Evolutionary conservation across 2,797 vertebrate species (phyloP), one percentile per base, ranked within the genome.

Genomic region (Amniataba percoides): DNA sequence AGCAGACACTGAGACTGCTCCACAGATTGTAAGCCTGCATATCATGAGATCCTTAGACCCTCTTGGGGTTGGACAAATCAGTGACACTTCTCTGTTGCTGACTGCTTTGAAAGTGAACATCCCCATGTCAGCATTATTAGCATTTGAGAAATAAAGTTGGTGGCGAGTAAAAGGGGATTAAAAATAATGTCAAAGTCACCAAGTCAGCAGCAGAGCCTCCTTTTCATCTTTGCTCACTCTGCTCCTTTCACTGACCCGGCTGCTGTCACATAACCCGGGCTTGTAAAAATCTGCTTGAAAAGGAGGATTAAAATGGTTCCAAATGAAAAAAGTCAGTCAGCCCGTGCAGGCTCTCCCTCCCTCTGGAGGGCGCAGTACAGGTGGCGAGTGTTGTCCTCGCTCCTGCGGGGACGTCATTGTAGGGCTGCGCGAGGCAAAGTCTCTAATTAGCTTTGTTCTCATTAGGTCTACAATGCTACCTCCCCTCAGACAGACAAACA

Each of bases 371-470:
- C 59, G 71, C 67, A 42, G 78, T 60, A 77, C 74, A 82, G 86
- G 88, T 91, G 83, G 83, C 62, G 68, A 79, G 82, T 77, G 75
- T 78, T 87, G 80, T 89, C 62, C 59, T 23, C 55, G 48, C 46
- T 89, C 86, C 89, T 83, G 70, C 5, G 79, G 81, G 89, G 84
- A 77, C 15, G 21, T 76, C 71, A 61, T 42, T 13, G 69, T 74
- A 39, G 63, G 85, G 82, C 58, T 78, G 84, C 67, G 74, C 31
- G 57, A 77, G 82, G 78, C 85, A 85, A 88, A 87, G 82, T 81
- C 69, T 88, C 88, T 93, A 91, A 92, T 94, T 93, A 93, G 90
- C 82, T 91, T 89, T 91, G 90, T 86, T 91, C 90, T 86, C 89
- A 93, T 93, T 93, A 92, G 82, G 85, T 68, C 84, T 78, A 59